Conservation (phyloP, 2,888 invertebrate genomes). For the Polyommatus icarus region DNA sequence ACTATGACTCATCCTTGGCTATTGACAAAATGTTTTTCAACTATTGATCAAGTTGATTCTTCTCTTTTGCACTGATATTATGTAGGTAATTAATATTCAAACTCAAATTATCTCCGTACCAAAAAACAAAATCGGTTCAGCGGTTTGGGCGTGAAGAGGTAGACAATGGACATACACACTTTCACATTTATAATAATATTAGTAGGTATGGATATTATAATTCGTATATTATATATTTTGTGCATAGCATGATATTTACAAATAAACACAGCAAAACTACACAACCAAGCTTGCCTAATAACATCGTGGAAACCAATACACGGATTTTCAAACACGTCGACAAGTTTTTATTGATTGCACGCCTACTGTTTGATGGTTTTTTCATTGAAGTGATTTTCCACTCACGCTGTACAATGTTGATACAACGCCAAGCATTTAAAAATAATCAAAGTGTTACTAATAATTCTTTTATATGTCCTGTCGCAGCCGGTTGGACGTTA, state of each 20-base stretch:
- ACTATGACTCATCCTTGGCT: neutral
- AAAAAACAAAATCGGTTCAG: too few species aligned
- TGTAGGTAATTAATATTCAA: neutral
- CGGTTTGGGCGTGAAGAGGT: too few species aligned
- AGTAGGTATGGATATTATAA: too few species aligned
- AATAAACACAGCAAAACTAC: neutral
- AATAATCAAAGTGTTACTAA: conserved; percentile 29
- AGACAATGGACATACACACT: too few species aligned
- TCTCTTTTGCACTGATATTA: neutral
- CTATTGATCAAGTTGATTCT: neutral
- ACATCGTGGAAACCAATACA: neutral
- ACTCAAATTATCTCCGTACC: too few species aligned
- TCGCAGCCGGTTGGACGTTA: conserved; percentile 16
- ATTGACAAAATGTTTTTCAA: neutral
- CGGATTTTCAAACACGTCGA: conserved; percentile 28
- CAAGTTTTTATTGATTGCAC: neutral
- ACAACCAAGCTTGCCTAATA: neutral
- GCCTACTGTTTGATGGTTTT: conserved; percentile 18
- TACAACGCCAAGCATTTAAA: conserved; percentile 29
- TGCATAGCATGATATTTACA: neutral
- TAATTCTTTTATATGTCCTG: conserved; percentile 30
- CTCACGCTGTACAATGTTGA: conserved; percentile 24
- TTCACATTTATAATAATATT: too few species aligned
- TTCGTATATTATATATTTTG: too few species aligned
- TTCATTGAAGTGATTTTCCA: conserved; percentile 30